Evolutionary conservation across 2,888 invertebrate genomes (phyloP), one percentile per base, ranked within the genome.

Genomic region (Sesamia inferens): DNA sequence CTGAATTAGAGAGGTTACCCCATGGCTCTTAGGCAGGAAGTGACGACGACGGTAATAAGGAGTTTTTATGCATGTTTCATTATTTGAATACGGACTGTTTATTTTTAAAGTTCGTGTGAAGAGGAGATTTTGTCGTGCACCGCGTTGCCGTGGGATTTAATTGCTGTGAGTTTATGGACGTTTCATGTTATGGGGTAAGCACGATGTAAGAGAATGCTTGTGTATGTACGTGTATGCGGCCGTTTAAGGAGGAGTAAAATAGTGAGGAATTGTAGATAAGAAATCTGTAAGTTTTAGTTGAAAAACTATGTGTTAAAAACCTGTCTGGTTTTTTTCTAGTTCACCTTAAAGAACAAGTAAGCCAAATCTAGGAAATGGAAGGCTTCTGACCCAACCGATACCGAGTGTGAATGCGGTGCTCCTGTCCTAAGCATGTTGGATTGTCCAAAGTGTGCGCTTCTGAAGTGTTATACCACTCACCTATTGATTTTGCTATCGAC

Each of bases 61-160:
- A 91, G 90, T 94, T 94, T 94, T 94, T 94, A 94, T 94, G 92
- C 90, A 89, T 88, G 90, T 93, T 92, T 91, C 92, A 92, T 93
- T 93, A 94, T 93, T 92, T 84, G 81, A 87, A 89, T 89, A 88
- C 72, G 70, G 79, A 89, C 89, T 92, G 92, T 93, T 94, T 94
- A 92, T 94, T 93, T 94, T 89, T 90, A 89, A 31, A 90, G 87
- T 88, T 87, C 87, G 86, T 86, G 85, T 82, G 85, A 87, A 86
- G 82, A 86, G 76, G 85, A 85, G 87, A 86, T 84, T 80, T 82
- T 85, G 80, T 81, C 80, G 84, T 70, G 63, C 55, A 19, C 31
- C 16, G 78, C 48, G 68, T 83, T 81, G 83, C 80, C 83, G 57
- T 79, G 51, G 22, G 71, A 64, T 69, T 81, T 81, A 81, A 83